Percentiles rank a stretch among this genome's conserved stretches.
phyloP scores from a whole-genome alignment of 2,113 vertebrate species.

The Terrapene triunguis region DNA sequence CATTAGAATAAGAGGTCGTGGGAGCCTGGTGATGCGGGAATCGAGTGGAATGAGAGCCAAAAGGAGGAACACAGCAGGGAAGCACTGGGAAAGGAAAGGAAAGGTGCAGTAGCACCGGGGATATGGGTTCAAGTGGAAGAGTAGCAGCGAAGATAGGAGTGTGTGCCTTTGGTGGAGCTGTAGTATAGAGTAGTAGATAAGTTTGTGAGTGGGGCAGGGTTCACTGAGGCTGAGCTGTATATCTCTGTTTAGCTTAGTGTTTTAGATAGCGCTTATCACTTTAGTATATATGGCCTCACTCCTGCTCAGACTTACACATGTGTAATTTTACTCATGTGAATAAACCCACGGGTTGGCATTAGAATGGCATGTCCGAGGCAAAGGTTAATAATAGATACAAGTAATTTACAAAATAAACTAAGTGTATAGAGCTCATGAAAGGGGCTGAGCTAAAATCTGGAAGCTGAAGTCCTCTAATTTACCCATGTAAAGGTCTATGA shows the following conservation, averaged over 20 bases:
- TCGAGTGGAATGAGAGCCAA: not conserved
- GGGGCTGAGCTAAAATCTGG: not conserved
- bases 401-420: no score
- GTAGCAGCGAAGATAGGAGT: fast-evolving
- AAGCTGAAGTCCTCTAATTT: not conserved
- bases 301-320: not conserved
- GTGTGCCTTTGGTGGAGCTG: not conserved
- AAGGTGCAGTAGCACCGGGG: fast-evolving
- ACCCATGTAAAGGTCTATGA: not conserved
- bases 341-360: not conserved
- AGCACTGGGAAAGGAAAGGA: not conserved
- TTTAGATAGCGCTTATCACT: not conserved
- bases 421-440: not conserved
- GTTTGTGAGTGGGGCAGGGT: not conserved
- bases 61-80: not conserved
- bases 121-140: not conserved
- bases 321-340: not conserved
- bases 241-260: not conserved
- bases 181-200: fast-evolving
- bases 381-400: not conserved
- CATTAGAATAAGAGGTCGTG: not conserved
- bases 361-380: not conserved
- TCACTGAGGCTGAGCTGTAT: not conserved
- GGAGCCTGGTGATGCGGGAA: fast-evolving
- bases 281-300: not conserved